A percentile compares a stretch with the other conserved stretches of the same genome.
phyloP scores from a whole-genome alignment of 1,140 invertebrate species.

The Polyergus mexicanus region DNA sequence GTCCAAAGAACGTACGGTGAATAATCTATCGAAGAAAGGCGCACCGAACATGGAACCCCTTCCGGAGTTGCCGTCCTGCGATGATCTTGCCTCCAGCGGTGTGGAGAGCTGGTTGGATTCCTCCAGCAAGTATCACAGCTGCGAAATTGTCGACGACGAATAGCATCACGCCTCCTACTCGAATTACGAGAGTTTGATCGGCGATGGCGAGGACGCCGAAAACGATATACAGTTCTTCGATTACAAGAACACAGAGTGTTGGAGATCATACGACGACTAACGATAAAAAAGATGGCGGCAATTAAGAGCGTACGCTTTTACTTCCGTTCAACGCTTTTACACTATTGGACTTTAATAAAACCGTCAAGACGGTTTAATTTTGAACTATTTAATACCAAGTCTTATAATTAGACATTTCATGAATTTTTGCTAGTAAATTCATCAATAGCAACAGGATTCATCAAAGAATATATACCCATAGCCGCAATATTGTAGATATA shows the following conservation, averaged over 20 bases:
- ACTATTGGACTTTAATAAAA: constrained; percentile 3
- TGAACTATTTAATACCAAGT: neutral
- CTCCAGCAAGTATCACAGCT: constrained; percentile 91
- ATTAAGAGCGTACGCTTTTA: neutral
- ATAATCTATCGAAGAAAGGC: constrained; percentile 82
- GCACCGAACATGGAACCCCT: constrained; percentile 88
- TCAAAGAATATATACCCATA: neutral
- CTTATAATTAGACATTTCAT: neutral
- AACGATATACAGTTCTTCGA: constrained; percentile 32
- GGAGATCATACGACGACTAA: constrained; percentile 12
- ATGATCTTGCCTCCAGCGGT: constrained; percentile 89
- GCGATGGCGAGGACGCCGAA: neutral
- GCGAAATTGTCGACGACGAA: constrained; percentile 90
- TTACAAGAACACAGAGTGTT: constrained; percentile 26
- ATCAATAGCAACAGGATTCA: neutral
- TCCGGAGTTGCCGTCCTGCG: constrained; percentile 89
- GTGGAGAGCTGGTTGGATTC: constrained; percentile 91
- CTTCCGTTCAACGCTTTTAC: neutral
- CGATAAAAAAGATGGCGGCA: neutral
- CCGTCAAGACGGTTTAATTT: neutral
- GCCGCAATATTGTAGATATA: constrained; percentile 36
- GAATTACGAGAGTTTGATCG: constrained; percentile 45
- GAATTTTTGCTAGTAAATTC: neutral
- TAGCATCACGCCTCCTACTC: constrained; percentile 78
- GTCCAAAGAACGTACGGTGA: constrained; percentile 77